These are phyloP conservation scores for Anguilla pacifica DNA, from an alignment of 2,797 vertebrate genomes.

Conservation along the genomic window DNA sequence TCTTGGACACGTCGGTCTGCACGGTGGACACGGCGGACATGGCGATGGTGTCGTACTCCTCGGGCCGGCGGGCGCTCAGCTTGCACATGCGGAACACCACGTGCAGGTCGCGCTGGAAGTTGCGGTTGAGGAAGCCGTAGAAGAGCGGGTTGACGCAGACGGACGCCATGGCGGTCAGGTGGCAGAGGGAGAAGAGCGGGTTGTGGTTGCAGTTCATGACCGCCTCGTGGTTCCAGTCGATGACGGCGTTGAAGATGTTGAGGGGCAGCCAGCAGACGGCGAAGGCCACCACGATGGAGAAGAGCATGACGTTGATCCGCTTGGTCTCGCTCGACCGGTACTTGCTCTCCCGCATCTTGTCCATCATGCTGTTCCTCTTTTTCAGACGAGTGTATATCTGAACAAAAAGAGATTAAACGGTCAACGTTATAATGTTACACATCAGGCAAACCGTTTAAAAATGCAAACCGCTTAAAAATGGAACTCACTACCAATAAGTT, in stretches of 20 bases:
- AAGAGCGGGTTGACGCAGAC: constrained; percentile 85
- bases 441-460: too few relatives aligned
- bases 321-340: constrained; percentile 79
- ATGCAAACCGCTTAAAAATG: too few relatives aligned
- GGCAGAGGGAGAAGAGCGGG: constrained; percentile 81
- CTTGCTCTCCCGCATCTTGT: constrained; percentile 83
- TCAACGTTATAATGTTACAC: neutral
- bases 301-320: constrained; percentile 83
- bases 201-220: constrained; percentile 81
- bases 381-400: constrained; percentile 83
- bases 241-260: constrained; percentile 82
- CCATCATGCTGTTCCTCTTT: constrained; percentile 81
- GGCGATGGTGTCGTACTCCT: constrained; percentile 84
- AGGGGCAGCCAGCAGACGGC: constrained; percentile 86
- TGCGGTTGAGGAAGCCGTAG: constrained; percentile 86
- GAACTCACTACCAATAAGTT: constrained; percentile 8
- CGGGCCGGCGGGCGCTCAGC: constrained; percentile 69
- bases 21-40: constrained; percentile 91
- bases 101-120: constrained; percentile 84
- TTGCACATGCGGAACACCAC: constrained; percentile 81
- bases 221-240: constrained; percentile 84
- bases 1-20: constrained; percentile 84
- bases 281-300: constrained; percentile 83
- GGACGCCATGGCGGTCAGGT: constrained; percentile 85
- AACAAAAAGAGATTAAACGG: constrained; percentile 1